phyloP scores from a whole-genome alignment of 2,113 vertebrate genomes.

The Elaphurus davidianus region DNA sequence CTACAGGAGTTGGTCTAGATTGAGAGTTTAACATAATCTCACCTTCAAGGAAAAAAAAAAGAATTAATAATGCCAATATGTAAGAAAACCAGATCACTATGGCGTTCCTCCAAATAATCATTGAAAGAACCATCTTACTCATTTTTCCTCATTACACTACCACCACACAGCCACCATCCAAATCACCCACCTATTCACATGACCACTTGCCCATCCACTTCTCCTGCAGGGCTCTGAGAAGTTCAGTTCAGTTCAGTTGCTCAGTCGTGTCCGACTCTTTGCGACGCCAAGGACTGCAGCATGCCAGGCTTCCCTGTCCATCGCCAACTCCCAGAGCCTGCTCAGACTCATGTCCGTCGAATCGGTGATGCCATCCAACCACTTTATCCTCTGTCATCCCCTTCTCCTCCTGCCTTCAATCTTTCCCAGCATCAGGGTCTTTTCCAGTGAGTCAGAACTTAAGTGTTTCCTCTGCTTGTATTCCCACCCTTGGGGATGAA shows the following conservation, averaged over 20 bases:
- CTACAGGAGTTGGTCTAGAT: not conserved
- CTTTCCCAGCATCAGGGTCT: not conserved
- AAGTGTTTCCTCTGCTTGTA: not conserved
- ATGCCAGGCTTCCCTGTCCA: not conserved
- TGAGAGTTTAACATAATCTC: not conserved
- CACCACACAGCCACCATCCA: no score
- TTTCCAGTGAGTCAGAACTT: not conserved
- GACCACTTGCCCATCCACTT: not conserved
- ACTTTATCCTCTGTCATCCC: not conserved
- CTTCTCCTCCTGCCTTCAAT: not conserved
- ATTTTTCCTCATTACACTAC: not conserved
- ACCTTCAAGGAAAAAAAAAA: not conserved
- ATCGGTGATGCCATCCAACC: not conserved
- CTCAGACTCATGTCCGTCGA: not conserved
- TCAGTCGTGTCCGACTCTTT: not conserved
- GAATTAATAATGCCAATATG: no score
- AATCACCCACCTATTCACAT: fast-evolving
- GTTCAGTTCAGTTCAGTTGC: not conserved
- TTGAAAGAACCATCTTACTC: not conserved
- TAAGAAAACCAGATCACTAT: not conserved
- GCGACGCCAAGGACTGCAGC: not conserved
- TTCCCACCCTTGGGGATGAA: not conserved
- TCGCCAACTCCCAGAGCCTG: not conserved
- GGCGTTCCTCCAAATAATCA: not conserved
- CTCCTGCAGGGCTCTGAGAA: not conserved